Evolutionary conservation across 2,888 invertebrate genomes (phyloP).

Genomic region (Stenodema calcarata): DNA sequence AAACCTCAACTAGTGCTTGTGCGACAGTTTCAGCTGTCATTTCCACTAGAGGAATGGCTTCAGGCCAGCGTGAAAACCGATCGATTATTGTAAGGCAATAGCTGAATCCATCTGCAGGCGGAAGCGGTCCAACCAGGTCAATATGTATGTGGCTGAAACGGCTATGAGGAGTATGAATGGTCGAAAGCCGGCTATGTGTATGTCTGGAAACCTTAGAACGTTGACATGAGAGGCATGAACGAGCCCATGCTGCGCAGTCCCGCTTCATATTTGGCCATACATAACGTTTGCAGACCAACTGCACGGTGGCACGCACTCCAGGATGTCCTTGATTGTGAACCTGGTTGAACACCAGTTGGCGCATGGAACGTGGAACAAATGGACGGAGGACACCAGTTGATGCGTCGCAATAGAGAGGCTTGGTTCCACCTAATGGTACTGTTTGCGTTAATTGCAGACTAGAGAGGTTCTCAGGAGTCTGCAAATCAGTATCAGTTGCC

Average conservation of each 20-base stretch:
- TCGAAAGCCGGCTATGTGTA: conserved; percentile 57
- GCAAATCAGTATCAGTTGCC: not conserved
- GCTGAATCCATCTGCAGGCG: no score
- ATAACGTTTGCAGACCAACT: conserved; percentile 59
- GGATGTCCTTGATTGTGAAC: conserved; percentile 58
- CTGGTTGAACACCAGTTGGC: conserved; percentile 47
- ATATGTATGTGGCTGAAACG: no score
- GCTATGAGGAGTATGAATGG: conserved; percentile 56
- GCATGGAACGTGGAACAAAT: conserved; percentile 43
- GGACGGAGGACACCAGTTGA: conserved; percentile 39
- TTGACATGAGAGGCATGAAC: conserved; percentile 60
- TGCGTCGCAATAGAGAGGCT: not conserved
- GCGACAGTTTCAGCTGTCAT: no score
- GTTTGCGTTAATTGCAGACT: not conserved
- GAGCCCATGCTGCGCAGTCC: conserved; percentile 60
- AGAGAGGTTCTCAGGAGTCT: not conserved
- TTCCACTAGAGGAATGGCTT: no score
- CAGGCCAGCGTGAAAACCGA: no score
- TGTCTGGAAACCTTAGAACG: conserved; percentile 59
- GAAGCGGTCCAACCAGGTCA: no score
- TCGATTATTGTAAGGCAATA: no score
- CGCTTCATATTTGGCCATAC: conserved; percentile 61
- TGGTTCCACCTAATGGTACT: not conserved
- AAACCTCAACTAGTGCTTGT: no score
- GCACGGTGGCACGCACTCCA: conserved; percentile 56